phyloP scores from a whole-genome alignment of 1,140 invertebrate genomes.

The Hylaeus anthracinus region DNA sequence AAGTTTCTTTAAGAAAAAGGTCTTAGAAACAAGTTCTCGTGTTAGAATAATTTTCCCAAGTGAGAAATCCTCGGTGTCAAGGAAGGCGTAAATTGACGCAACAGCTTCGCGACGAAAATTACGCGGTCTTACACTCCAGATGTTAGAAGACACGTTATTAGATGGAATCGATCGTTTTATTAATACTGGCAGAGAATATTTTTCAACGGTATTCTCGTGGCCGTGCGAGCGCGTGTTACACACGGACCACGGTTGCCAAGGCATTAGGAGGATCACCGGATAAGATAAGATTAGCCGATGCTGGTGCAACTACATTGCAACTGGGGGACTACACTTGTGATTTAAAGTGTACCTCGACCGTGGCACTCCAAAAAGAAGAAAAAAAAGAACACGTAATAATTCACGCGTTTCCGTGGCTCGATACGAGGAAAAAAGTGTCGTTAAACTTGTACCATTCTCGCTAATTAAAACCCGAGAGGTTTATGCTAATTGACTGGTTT shows the following conservation, averaged over 20 bases:
- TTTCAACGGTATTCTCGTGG: conserved; percentile 15
- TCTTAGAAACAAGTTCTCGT: too few species aligned
- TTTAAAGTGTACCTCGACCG: conserved; percentile 49
- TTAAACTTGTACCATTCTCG: background rate
- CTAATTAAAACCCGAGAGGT: background rate
- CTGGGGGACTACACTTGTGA: conserved; percentile 28
- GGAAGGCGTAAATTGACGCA: too few species aligned
- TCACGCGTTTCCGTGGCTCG: background rate
- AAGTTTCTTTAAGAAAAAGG: too few species aligned
- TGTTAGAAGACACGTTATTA: background rate
- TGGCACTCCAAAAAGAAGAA: background rate
- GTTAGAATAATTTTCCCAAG: too few species aligned
- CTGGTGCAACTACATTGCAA: conserved; percentile 61
- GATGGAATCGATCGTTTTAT: background rate
- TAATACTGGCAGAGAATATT: conserved; percentile 11
- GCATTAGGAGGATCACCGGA: conserved; percentile 71
- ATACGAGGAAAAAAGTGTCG: background rate
- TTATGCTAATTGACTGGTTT: background rate
- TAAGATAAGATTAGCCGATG: conserved; percentile 76
- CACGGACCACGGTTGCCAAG: conserved; percentile 31
- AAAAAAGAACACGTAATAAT: background rate
- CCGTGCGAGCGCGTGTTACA: conserved; percentile 38
- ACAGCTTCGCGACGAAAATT: background rate
- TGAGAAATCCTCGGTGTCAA: too few species aligned
- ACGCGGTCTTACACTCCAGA: background rate